Evolutionary conservation across 2,888 invertebrate species (phyloP).

Genomic region (Chalcis sispes): DNA sequence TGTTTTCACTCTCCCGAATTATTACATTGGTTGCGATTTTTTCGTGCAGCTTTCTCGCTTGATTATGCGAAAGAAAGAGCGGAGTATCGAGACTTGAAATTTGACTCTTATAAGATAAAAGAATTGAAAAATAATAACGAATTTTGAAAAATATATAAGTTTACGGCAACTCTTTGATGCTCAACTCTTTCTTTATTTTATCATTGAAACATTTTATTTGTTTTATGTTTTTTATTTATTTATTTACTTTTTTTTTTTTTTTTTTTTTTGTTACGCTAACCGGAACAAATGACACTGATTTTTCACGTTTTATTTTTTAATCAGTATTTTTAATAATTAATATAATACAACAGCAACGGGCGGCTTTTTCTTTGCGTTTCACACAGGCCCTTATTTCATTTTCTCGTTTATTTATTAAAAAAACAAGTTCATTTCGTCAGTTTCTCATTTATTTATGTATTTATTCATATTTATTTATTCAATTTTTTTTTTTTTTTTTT

Average conservation of each 20-base stretch:
- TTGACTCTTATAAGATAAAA: no score
- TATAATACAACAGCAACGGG: slow-evolving; percentile 72
- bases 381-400: slow-evolving; percentile 12
- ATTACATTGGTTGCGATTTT: background rate
- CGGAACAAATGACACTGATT: slow-evolving; percentile 48
- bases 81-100: background rate
- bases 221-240: no score
- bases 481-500: slow-evolving; percentile 22
- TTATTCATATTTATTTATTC: no score
- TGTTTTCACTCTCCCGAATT: background rate
- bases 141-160: background rate
- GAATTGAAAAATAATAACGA: background rate
- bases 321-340: slow-evolving; percentile 63
- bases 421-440: slow-evolving; percentile 61
- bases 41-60: no score
- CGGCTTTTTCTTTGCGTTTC: slow-evolving; percentile 59
- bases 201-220: no score
- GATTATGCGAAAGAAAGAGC: background rate
- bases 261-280: slow-evolving; percentile 39
- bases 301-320: slow-evolving; percentile 43
- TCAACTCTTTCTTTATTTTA: no score
- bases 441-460: no score
- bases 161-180: no score
- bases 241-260: slow-evolving; percentile 33
- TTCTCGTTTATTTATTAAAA: slow-evolving; percentile 65